These are phyloP conservation scores for Sphinx pinastri DNA, from an alignment of 2,888 invertebrate species.

Conservation along the genomic window DNA sequence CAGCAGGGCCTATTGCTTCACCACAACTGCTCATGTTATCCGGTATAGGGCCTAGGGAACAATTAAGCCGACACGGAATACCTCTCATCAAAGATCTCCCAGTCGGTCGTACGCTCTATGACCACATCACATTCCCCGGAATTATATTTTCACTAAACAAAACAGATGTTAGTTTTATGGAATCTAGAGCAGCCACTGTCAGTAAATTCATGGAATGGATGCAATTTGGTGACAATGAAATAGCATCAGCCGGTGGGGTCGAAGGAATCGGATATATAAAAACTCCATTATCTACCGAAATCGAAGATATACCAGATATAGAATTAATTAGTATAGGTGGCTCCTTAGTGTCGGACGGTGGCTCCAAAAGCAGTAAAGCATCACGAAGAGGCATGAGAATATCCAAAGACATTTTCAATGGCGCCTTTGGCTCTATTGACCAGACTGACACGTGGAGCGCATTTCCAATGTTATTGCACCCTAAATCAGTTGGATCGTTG, in stretches of 20 bases:
- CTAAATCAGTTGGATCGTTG: slow-evolving; percentile 87
- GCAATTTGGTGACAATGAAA: slow-evolving; percentile 68
- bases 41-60: slow-evolving; percentile 86
- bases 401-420: slow-evolving; percentile 68
- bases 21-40: slow-evolving; percentile 93
- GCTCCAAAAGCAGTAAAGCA: slow-evolving; percentile 62
- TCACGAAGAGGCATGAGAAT: slow-evolving; percentile 73
- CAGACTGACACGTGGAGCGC: slow-evolving; percentile 80
- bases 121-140: slow-evolving; percentile 86
- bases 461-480: slow-evolving; percentile 86
- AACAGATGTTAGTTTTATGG: slow-evolving; percentile 53
- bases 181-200: slow-evolving; percentile 50
- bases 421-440: slow-evolving; percentile 71
- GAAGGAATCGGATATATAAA: slow-evolving; percentile 86
- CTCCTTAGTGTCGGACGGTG: slow-evolving; percentile 70
- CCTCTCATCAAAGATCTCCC: slow-evolving; percentile 83
- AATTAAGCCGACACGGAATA: slow-evolving; percentile 80
- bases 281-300: slow-evolving; percentile 79
- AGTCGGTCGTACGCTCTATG: slow-evolving; percentile 86
- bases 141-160: slow-evolving; percentile 85
- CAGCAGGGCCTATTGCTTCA: slow-evolving; percentile 90
- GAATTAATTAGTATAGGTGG: slow-evolving; percentile 87
- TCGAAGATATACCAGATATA: slow-evolving; percentile 86
- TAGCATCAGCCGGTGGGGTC: slow-evolving; percentile 83
- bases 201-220: slow-evolving; percentile 53